Conservation (phyloP, 2,888 invertebrate species). For the Netelia fuscicornis region DNA sequence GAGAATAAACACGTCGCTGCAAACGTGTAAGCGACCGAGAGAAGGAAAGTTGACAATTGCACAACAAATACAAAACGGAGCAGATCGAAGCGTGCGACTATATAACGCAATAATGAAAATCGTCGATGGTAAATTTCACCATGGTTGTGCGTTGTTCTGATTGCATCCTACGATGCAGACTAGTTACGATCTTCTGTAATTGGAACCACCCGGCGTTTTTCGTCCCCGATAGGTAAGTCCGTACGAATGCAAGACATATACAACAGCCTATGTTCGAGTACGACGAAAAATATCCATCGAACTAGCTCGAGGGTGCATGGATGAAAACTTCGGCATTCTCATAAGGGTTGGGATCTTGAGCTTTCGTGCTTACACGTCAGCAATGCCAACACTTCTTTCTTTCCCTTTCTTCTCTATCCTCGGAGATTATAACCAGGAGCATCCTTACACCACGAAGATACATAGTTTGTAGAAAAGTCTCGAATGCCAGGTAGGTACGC, state of each 20-base stretch:
- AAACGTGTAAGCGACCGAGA: background rate
- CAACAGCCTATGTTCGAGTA: constrained; percentile 76
- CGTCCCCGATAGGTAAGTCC: constrained; percentile 15
- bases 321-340: constrained; percentile 70
- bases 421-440: constrained; percentile 22
- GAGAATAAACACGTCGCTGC: constrained; percentile 5
- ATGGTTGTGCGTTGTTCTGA: constrained; percentile 31
- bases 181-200: constrained; percentile 78
- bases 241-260: constrained; percentile 22
- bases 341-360: constrained; percentile 76
- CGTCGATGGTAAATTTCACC: constrained; percentile 4
- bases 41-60: constrained; percentile 11
- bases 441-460: constrained; percentile 24
- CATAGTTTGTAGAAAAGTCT: constrained; percentile 31
- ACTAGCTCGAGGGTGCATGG: constrained; percentile 60
- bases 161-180: constrained; percentile 61
- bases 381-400: constrained; percentile 10
- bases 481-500: background rate
- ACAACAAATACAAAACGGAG: constrained; percentile 1
- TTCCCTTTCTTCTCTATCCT: constrained; percentile 24
- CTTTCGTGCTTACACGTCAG: constrained; percentile 71
- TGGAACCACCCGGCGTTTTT: constrained; percentile 78
- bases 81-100: constrained; percentile 9
- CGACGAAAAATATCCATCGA: constrained; percentile 58
- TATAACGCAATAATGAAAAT: constrained; percentile 26